Conservation (phyloP, 2,113 vertebrate genomes). For the Rutilus rutilus region DNA sequence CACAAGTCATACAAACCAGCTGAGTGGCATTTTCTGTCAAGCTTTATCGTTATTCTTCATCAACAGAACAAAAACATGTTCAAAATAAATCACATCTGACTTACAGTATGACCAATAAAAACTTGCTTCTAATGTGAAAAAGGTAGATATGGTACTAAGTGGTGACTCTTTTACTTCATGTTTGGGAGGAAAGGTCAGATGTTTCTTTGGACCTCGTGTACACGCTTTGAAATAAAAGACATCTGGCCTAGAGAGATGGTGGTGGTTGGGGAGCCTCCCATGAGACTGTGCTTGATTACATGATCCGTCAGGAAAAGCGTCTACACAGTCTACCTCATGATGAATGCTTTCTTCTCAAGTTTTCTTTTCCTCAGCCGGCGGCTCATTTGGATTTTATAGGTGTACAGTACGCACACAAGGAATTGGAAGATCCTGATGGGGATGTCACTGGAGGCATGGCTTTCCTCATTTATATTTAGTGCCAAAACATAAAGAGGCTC, state of each 20-base stretch:
- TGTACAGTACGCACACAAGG: conserved; percentile 11
- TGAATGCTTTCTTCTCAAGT: conserved; percentile 28
- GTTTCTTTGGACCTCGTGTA: background rate
- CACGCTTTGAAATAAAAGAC: conserved; percentile 42
- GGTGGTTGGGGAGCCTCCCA: conserved; percentile 4
- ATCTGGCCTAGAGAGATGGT: conserved; percentile 33
- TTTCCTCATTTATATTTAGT: conserved; percentile 47
- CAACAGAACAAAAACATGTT: background rate
- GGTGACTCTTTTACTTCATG: background rate
- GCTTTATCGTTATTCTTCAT: background rate
- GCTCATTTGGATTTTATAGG: conserved; percentile 48
- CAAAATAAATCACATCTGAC: background rate
- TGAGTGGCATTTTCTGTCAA: background rate
- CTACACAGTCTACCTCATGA: conserved; percentile 26
- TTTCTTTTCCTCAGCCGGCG: conserved; percentile 25
- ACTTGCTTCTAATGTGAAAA: background rate
- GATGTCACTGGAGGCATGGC: conserved; percentile 24
- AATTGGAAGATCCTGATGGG: conserved; percentile 30
- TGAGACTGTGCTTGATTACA: conserved; percentile 21
- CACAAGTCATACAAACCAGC: background rate
- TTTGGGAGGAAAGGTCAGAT: conserved; percentile 4
- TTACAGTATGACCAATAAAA: background rate
- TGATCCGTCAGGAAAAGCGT: conserved; percentile 7
- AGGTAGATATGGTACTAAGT: background rate
- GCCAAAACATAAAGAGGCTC: conserved; percentile 27